These are phyloP conservation scores for Amphilophus citrinellus DNA, from an alignment of 2,113 vertebrate species.

Conservation along the genomic window DNA sequence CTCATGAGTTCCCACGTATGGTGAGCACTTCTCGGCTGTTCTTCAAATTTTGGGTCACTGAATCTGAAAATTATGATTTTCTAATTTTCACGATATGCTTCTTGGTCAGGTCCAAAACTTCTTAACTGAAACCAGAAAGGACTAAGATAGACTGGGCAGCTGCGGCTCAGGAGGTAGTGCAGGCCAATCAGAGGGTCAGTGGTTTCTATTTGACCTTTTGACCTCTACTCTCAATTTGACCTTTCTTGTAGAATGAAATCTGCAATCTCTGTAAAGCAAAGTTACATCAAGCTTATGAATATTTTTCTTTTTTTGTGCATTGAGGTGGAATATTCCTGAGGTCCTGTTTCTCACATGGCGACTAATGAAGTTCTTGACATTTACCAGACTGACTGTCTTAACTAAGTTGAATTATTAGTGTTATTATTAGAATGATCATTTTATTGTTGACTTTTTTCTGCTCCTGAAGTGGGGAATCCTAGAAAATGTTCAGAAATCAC, in stretches of 20 bases:
- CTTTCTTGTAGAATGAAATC: background rate
- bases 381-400: too few relatives aligned
- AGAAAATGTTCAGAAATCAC: background rate
- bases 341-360: too few relatives aligned
- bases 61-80: background rate
- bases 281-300: background rate
- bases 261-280: background rate
- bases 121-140: background rate
- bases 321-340: background rate
- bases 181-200: background rate
- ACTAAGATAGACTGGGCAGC: background rate
- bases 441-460: background rate
- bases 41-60: background rate
- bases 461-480: too few relatives aligned
- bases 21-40: background rate
- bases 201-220: background rate
- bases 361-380: too few relatives aligned
- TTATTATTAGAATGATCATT: background rate
- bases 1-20: background rate
- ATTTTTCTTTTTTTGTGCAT: background rate
- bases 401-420: background rate
- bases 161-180: background rate
- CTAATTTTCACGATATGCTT: background rate
- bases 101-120: background rate
- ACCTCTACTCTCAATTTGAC: background rate